Percentiles rank a stretch among this genome's conserved stretches.
Evolutionary conservation across 2,113 vertebrate species (phyloP).

Genomic region (Solea senegalensis): DNA sequence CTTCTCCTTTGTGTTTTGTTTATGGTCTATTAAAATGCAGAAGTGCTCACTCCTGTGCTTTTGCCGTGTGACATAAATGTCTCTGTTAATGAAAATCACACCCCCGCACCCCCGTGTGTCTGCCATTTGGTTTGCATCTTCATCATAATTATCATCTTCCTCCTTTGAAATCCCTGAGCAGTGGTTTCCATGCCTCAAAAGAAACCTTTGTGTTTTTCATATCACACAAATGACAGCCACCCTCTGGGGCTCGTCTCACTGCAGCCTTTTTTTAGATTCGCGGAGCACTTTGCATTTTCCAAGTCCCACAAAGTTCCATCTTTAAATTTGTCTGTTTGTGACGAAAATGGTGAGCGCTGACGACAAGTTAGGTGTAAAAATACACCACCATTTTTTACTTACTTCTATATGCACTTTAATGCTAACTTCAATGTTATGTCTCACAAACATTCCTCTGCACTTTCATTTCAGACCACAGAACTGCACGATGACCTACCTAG

Average conservation of each 20-base stretch:
- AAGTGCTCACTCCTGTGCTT: slow-evolving; percentile 19
- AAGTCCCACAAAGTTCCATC: slow-evolving; percentile 25
- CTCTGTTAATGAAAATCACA: slow-evolving; percentile 39
- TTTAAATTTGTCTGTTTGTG: slow-evolving; percentile 16
- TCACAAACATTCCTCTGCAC: slow-evolving; percentile 7
- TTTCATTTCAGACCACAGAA: slow-evolving; percentile 26
- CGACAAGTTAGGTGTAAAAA: slow-evolving; percentile 27
- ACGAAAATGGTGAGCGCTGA: neutral
- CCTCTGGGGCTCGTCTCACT: slow-evolving; percentile 45
- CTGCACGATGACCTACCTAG: slow-evolving; percentile 13
- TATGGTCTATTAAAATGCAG: slow-evolving; percentile 34
- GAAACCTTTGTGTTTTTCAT: slow-evolving; percentile 35
- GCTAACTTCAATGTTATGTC: neutral
- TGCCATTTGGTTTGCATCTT: slow-evolving; percentile 26
- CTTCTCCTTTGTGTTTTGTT: slow-evolving; percentile 26
- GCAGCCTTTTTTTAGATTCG: slow-evolving; percentile 38
- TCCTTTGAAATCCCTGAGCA: slow-evolving; percentile 34
- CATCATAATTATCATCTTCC: slow-evolving; percentile 29
- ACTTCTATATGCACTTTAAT: neutral
- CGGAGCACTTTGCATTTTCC: slow-evolving; percentile 18
- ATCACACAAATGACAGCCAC: slow-evolving; percentile 40
- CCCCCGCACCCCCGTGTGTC: neutral
- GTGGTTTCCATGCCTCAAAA: slow-evolving; percentile 44
- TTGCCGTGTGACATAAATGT: slow-evolving; percentile 30
- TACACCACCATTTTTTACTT: slow-evolving; percentile 33